Conservation (phyloP, 2,888 invertebrate genomes). For the Chorisops tibialis region DNA sequence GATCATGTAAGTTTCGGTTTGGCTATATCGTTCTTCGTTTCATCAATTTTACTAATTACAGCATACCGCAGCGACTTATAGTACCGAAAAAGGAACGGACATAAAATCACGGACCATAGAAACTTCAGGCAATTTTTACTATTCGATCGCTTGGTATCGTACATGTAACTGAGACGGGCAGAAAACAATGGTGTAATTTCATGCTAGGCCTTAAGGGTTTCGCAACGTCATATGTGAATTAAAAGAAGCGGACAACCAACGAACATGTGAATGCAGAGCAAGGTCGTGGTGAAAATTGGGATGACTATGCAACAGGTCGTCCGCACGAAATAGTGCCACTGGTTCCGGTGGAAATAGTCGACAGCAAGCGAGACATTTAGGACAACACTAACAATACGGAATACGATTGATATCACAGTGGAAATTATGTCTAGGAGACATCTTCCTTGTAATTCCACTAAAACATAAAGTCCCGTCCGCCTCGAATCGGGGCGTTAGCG, state of each 20-base stretch:
- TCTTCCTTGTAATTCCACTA: too few relatives aligned
- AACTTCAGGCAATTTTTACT: slow-evolving; percentile 34
- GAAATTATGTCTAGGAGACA: slow-evolving; percentile 40
- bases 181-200: not conserved
- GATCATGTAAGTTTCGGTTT: slow-evolving; percentile 58
- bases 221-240: too few relatives aligned
- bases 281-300: slow-evolving; percentile 42
- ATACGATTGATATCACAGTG: slow-evolving; percentile 40
- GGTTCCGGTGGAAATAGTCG: slow-evolving; percentile 39
- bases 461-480: too few relatives aligned
- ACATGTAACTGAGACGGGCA: slow-evolving; percentile 38
- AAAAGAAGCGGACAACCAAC: too few relatives aligned
- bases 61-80: slow-evolving; percentile 40
- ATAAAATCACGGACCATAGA: slow-evolving; percentile 38
- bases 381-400: slow-evolving; percentile 39
- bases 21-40: slow-evolving; percentile 37
- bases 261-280: slow-evolving; percentile 44
- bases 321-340: slow-evolving; percentile 42
- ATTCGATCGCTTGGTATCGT: slow-evolving; percentile 38
- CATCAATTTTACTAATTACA: slow-evolving; percentile 39
- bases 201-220: too few relatives aligned
- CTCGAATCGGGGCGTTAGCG: too few relatives aligned
- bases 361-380: slow-evolving; percentile 41
- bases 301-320: slow-evolving; percentile 41
- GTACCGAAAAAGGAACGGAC: slow-evolving; percentile 44